Conservation (phyloP, 2,888 invertebrate species). For the Opisthograptis luteolata region DNA sequence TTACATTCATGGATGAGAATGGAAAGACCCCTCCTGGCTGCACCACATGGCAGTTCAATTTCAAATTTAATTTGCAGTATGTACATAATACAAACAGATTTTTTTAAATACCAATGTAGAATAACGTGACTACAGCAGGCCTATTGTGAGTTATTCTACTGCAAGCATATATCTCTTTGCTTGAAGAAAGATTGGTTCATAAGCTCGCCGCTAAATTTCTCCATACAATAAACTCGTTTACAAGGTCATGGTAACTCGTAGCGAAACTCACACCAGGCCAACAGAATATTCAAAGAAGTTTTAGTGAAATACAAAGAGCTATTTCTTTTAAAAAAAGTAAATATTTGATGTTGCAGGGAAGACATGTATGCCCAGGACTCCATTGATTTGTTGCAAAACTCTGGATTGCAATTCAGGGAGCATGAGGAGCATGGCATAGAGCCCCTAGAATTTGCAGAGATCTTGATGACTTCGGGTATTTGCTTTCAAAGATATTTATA, state of each 20-base stretch:
- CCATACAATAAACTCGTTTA: too few relatives aligned
- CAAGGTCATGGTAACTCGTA: too few relatives aligned
- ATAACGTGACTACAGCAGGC: background rate
- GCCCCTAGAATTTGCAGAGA: slow-evolving; percentile 97
- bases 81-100: slow-evolving; percentile 47
- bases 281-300: too few relatives aligned
- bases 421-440: slow-evolving; percentile 99
- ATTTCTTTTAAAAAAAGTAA: too few relatives aligned
- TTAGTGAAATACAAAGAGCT: too few relatives aligned
- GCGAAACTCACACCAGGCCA: too few relatives aligned
- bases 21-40: slow-evolving; percentile 97
- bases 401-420: slow-evolving; percentile 98
- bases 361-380: slow-evolving; percentile 99
- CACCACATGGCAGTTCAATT: slow-evolving; percentile 99
- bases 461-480: slow-evolving; percentile 96
- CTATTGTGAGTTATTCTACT: too few relatives aligned
- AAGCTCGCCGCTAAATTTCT: too few relatives aligned
- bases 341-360: slow-evolving; percentile 85
- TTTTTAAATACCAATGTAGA: background rate
- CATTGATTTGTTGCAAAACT: slow-evolving; percentile 97
- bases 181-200: too few relatives aligned
- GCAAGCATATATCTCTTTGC: too few relatives aligned
- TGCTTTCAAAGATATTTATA: too few relatives aligned
- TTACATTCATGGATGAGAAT: slow-evolving; percentile 98
- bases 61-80: slow-evolving; percentile 98